Conservation (phyloP, 2,797 vertebrate genomes). For the Loris lydekkerianus region DNA sequence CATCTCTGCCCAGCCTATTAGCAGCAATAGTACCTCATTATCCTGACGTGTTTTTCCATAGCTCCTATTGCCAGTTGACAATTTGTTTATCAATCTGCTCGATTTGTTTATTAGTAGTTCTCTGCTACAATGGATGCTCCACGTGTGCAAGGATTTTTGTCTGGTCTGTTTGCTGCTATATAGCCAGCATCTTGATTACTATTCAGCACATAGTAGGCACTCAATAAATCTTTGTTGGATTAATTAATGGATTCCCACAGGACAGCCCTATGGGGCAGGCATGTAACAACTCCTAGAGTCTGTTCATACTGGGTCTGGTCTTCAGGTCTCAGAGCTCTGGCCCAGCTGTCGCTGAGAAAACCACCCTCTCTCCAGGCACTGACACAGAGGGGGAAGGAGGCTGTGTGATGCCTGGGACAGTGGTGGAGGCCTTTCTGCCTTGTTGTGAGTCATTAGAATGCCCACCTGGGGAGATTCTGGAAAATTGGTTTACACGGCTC, state of each 20-base stretch:
- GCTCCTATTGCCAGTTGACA: neutral
- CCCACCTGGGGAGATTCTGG: slow-evolving; percentile 85
- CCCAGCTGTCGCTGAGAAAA: neutral
- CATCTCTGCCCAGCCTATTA: neutral
- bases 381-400: slow-evolving; percentile 70
- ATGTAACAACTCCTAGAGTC: neutral
- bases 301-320: neutral
- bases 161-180: neutral
- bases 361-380: neutral
- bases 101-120: neutral
- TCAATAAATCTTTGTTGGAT: neutral
- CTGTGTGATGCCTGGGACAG: slow-evolving; percentile 82
- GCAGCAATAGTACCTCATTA: neutral
- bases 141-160: neutral
- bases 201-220: neutral
- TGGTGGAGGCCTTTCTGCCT: slow-evolving; percentile 83
- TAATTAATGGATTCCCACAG: neutral
- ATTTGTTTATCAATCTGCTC: neutral
- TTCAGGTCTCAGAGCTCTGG: neutral
- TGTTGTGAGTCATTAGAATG: slow-evolving; percentile 87
- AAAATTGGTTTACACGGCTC: slow-evolving; percentile 86
- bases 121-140: neutral
- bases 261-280: neutral
- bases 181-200: no score
- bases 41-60: neutral